A percentile compares a stretch with the other conserved stretches of the same genome.
Conservation (phyloP, 1,140 invertebrate species). For the Sarcophaga bullata region DNA sequence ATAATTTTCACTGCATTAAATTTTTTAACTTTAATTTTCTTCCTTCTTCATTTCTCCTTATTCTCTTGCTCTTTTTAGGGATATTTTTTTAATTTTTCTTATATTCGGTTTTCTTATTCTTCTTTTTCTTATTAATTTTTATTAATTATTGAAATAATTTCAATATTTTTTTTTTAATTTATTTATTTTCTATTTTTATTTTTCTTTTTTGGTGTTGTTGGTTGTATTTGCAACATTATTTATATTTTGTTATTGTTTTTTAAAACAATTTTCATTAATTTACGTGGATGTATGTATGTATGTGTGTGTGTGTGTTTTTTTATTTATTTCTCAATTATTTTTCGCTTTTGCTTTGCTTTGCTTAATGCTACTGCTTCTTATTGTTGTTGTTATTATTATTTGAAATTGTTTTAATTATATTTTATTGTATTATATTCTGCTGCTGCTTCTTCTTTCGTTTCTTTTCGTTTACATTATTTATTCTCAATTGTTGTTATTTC, state of each 20-base stretch:
- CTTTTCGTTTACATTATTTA: conserved; percentile 23
- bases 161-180: background rate
- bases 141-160: conserved; percentile 49
- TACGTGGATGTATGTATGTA: background rate
- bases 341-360: conserved; percentile 19
- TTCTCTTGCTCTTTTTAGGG: background rate
- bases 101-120: conserved; percentile 44
- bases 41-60: background rate
- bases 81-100: background rate
- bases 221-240: conserved; percentile 12
- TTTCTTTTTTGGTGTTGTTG: conserved; percentile 39
- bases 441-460: conserved; percentile 15
- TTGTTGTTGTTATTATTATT: conserved; percentile 19
- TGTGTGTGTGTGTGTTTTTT: background rate
- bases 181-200: conserved; percentile 43
- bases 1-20: background rate
- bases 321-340: conserved; percentile 34
- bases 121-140: background rate
- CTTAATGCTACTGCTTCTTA: conserved; percentile 15
- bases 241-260: conserved; percentile 43
- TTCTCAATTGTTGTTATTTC: conserved; percentile 30
- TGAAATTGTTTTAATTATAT: conserved; percentile 42
- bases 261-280: conserved; percentile 45
- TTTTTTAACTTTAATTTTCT: background rate
- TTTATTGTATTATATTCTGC: background rate